These are phyloP conservation scores for Philereme vetulata DNA, from an alignment of 2,888 invertebrate genomes.

Conservation along the genomic window DNA sequence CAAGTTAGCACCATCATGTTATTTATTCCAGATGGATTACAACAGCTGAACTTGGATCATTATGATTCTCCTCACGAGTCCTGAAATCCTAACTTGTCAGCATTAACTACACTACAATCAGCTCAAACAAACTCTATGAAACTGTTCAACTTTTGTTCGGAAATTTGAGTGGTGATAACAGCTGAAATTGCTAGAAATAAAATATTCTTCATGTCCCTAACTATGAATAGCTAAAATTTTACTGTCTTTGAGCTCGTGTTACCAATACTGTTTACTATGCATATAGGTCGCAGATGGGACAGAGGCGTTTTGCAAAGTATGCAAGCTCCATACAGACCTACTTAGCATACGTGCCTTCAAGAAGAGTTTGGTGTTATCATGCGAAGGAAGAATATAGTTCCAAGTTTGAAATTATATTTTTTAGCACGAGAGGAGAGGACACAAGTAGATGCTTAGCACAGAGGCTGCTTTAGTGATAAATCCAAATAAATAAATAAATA, in stretches of 20 bases:
- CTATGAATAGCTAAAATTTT: too few species aligned
- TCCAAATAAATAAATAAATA: too few species aligned
- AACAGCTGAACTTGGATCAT: constrained; percentile 21
- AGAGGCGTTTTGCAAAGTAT: not conserved
- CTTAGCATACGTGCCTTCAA: not conserved
- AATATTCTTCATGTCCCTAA: too few species aligned
- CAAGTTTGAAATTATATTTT: too few species aligned
- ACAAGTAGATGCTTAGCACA: too few species aligned
- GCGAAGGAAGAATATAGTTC: too few species aligned
- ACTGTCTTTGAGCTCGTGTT: too few species aligned
- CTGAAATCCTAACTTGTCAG: constrained; percentile 29
- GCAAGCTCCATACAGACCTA: not conserved
- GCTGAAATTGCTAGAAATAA: constrained; percentile 1
- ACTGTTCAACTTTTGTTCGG: constrained; percentile 25
- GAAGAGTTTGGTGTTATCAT: not conserved
- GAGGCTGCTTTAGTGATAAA: too few species aligned
- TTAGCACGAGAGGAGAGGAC: too few species aligned
- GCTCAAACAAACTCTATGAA: constrained; percentile 33
- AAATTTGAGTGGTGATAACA: constrained; percentile 26
- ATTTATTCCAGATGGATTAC: constrained; percentile 22
- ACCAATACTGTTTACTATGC: not conserved
- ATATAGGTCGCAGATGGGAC: not conserved
- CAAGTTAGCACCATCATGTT: constrained; percentile 5
- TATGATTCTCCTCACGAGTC: constrained; percentile 31
- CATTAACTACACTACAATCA: constrained; percentile 28